Percentiles rank a stretch among this genome's conserved stretches.
Conservation (phyloP, 2,113 vertebrate genomes). For the Muscicapa adusta region DNA sequence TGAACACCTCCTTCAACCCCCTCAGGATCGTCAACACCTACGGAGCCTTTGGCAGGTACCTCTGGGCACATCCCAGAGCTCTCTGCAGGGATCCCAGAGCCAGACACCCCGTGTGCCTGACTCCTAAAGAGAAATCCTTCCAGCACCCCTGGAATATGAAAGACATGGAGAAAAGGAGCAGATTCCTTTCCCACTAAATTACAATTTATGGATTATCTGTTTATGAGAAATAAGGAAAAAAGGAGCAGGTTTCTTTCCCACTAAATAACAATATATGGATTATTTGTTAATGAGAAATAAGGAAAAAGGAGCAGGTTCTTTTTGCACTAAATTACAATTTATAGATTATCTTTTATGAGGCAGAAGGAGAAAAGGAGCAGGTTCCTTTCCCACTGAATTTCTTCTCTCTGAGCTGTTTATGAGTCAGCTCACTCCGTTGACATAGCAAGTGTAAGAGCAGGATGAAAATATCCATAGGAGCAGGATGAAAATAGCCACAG, state of each 20-base stretch:
- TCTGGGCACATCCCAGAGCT: fast-evolving
- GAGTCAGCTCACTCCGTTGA: background rate
- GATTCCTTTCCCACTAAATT: background rate
- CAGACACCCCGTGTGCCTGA: background rate
- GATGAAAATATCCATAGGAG: background rate
- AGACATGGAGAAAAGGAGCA: background rate
- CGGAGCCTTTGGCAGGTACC: slow-evolving; percentile 93
- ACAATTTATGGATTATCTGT: background rate
- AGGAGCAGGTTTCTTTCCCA: background rate
- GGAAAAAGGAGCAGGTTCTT: background rate
- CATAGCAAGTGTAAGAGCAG: background rate
- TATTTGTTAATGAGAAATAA: background rate
- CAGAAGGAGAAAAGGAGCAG: background rate
- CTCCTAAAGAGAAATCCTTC: background rate
- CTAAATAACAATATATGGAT: background rate
- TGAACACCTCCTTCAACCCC: slow-evolving; percentile 92
- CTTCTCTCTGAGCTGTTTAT: background rate
- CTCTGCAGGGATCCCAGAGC: background rate
- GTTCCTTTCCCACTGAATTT: background rate
- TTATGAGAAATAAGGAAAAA: background rate
- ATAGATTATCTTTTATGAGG: background rate
- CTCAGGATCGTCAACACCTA: slow-evolving; percentile 96
- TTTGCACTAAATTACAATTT: background rate
- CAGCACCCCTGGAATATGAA: background rate
- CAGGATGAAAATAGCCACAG: background rate